Conservation (phyloP, 2,113 vertebrate genomes). For the Lathamus discolor region DNA sequence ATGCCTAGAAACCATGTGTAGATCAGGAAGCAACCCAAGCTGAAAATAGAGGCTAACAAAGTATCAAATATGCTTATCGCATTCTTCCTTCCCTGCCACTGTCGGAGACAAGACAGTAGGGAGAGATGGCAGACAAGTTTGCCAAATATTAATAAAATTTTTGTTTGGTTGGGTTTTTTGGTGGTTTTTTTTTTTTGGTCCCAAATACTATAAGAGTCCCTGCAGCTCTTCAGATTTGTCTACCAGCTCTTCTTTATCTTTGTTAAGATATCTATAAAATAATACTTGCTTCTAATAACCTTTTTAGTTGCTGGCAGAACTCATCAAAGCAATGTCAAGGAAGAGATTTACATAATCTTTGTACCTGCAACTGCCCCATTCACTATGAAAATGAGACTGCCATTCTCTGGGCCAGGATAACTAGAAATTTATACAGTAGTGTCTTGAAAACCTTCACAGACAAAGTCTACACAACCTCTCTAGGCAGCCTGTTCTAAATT, state of each 20-base stretch:
- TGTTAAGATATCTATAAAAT: neutral
- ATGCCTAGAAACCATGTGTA: neutral
- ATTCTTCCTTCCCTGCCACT: neutral
- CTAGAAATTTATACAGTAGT: neutral
- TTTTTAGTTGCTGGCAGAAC: neutral
- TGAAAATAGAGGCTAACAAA: neutral
- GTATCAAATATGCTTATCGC: neutral
- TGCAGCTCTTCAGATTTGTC: neutral
- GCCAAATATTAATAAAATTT: neutral
- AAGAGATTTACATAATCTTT: neutral
- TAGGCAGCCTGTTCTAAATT: neutral
- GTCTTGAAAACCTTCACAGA: neutral
- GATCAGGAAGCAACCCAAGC: neutral
- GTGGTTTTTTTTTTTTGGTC: fast-evolving
- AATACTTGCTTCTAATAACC: neutral
- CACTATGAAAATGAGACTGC: neutral
- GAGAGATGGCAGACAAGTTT: neutral
- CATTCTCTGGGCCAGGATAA: neutral
- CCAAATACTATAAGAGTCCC: neutral
- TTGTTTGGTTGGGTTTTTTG: neutral
- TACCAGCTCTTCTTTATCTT: neutral
- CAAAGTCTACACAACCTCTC: neutral
- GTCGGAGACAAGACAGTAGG: neutral
- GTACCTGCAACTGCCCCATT: neutral
- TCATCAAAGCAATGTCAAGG: neutral